Percentiles rank a stretch among this genome's conserved stretches.
Conservation (phyloP, 2,797 vertebrate genomes). For the Tiaroga cobitis region DNA sequence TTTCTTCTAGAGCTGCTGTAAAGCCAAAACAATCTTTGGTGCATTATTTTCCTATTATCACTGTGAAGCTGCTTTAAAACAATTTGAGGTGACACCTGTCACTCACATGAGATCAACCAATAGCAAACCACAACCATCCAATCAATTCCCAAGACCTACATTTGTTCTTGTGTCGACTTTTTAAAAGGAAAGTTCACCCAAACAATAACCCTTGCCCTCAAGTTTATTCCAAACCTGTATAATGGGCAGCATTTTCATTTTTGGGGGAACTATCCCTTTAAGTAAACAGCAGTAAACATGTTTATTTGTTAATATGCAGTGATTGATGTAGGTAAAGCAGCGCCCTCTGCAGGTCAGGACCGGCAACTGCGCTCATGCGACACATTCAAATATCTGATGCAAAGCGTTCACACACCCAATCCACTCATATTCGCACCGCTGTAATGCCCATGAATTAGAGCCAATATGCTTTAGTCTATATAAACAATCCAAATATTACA, state of each 20-base stretch:
- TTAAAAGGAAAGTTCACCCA: too few relatives aligned
- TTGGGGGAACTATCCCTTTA: background rate
- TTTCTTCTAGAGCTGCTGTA: too few relatives aligned
- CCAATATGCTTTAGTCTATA: background rate
- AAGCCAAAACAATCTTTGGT: too few relatives aligned
- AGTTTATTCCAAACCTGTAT: background rate
- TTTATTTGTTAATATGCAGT: background rate
- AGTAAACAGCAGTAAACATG: background rate
- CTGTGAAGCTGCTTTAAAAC: too few relatives aligned
- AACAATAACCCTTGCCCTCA: background rate
- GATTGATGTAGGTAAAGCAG: background rate
- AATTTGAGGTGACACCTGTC: background rate
- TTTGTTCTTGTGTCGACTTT: too few relatives aligned
- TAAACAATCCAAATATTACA: background rate
- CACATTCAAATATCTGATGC: background rate
- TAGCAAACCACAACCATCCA: background rate
- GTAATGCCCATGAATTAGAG: background rate
- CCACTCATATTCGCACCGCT: fast-evolving
- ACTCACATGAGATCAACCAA: background rate
- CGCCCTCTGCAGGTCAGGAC: background rate
- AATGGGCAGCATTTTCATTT: background rate
- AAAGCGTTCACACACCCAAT: background rate
- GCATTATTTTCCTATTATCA: too few relatives aligned
- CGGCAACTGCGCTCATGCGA: background rate
- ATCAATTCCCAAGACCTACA: background rate